These are phyloP conservation scores for Drosophila stalkeri DNA, from an alignment of 2,888 invertebrate species.

Conservation along the genomic window DNA sequence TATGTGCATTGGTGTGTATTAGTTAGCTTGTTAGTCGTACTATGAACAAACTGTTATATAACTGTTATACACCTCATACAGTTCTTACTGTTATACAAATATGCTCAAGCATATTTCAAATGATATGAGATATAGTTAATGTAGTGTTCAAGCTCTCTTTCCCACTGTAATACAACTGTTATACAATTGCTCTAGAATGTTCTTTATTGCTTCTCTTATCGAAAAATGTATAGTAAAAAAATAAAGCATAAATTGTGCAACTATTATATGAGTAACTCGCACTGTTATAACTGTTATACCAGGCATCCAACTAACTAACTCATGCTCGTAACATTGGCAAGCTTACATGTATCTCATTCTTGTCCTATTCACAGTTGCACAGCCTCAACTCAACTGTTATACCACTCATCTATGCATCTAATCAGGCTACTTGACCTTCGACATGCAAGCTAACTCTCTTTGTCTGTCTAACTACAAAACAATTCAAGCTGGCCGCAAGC, in stretches of 20 bases:
- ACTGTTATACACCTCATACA: not conserved
- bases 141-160: not conserved
- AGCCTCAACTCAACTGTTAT: conserved; percentile 23
- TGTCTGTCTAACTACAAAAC: not conserved
- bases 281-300: not conserved
- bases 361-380: not conserved
- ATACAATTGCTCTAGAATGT: too few relatives aligned
- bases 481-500: conserved; percentile 22
- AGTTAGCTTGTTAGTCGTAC: not conserved
- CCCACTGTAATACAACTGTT: conserved; percentile 4
- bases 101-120: not conserved
- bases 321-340: not conserved
- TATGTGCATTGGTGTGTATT: not conserved
- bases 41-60: not conserved
- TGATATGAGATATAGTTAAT: not conserved
- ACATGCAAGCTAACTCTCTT: not conserved
- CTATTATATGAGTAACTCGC: not conserved
- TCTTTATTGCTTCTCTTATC: too few relatives aligned
- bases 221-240: too few relatives aligned
- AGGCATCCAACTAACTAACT: not conserved
- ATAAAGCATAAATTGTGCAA: not conserved
- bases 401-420: conserved; percentile 6
- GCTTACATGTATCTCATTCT: too few relatives aligned
- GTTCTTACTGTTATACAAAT: not conserved
- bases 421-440: conserved; percentile 14